phyloP scores from a whole-genome alignment of 1,140 invertebrate genomes.

The Aphelenchoides fujianensis region DNA sequence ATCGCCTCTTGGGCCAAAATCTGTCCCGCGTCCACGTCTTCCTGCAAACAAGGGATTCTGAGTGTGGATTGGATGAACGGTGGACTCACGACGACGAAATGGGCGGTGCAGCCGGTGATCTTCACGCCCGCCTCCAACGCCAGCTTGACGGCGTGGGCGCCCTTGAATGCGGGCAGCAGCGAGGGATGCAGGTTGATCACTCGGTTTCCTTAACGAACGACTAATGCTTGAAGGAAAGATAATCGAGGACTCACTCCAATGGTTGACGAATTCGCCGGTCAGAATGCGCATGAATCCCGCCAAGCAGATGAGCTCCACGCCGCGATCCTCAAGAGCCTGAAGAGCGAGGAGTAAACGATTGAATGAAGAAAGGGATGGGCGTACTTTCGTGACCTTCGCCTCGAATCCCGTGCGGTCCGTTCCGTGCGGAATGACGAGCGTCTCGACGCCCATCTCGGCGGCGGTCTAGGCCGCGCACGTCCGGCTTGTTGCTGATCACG shows the following conservation, averaged over 20 bases:
- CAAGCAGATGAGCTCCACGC: slow-evolving; percentile 83
- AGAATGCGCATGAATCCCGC: slow-evolving; percentile 96
- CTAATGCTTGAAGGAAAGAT: no score
- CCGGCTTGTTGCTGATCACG: slow-evolving; percentile 80
- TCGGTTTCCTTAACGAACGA: no score
- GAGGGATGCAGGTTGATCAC: slow-evolving; percentile 92
- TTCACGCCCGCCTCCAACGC: slow-evolving; percentile 79
- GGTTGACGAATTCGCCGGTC: slow-evolving; percentile 67
- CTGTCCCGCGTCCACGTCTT: slow-evolving; percentile 87
- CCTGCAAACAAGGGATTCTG: no score
- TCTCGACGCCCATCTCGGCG: slow-evolving; percentile 70
- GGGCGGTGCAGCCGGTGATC: slow-evolving; percentile 85
- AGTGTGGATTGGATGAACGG: slow-evolving; percentile 21
- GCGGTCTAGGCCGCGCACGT: slow-evolving; percentile 72
- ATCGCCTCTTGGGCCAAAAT: slow-evolving; percentile 86
- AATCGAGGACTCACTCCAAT: no score
- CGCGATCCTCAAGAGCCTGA: slow-evolving; percentile 68
- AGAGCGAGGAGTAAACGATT: neutral
- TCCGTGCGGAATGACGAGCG: slow-evolving; percentile 40
- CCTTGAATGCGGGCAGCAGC: slow-evolving; percentile 84
- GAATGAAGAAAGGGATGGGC: neutral
- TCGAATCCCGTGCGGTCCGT: slow-evolving; percentile 37
- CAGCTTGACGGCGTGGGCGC: slow-evolving; percentile 78
- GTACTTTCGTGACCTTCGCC: slow-evolving; percentile 23
- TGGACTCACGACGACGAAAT: slow-evolving; percentile 90